These are phyloP conservation scores for Lepidothrix coronata DNA, from an alignment of 2,113 vertebrate species.

Conservation along the genomic window DNA sequence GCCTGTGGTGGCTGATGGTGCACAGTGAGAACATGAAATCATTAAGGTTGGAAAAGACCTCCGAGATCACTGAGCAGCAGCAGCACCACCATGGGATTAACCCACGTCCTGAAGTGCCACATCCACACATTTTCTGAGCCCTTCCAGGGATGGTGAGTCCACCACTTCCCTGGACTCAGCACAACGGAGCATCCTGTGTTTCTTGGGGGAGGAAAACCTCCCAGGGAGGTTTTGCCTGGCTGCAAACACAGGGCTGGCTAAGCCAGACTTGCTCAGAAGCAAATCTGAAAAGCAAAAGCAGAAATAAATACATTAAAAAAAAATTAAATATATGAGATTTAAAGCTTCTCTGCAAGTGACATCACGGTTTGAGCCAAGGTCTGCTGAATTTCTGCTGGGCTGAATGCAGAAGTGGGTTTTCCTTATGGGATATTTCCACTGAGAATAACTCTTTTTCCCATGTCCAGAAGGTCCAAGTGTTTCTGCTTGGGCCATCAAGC, in stretches of 20 bases:
- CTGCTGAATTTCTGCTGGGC: neutral
- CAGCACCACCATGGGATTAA: neutral
- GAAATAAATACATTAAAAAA: neutral
- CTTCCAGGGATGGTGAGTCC: neutral
- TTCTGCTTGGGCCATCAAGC: neutral
- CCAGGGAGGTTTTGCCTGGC: rapidly evolving
- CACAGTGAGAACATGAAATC: neutral
- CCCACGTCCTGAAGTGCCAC: neutral
- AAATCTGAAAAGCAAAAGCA: neutral
- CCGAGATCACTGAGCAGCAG: neutral
- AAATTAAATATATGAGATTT: neutral
- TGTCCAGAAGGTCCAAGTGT: neutral
- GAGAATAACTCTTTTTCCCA: neutral
- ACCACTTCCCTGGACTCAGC: neutral
- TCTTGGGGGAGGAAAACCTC: neutral
- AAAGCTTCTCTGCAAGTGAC: neutral
- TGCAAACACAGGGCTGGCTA: neutral
- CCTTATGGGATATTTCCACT: neutral
- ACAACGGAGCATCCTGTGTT: neutral
- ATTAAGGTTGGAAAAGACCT: neutral
- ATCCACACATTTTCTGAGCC: rapidly evolving
- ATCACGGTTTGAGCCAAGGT: neutral
- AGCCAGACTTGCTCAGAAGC: neutral
- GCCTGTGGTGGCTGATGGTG: neutral
- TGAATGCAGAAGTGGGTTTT: neutral